A percentile compares a stretch with the other conserved stretches of the same genome.
Evolutionary conservation across 2,113 vertebrate genomes (phyloP).

Genomic region (Dissostichus mawsoni): DNA sequence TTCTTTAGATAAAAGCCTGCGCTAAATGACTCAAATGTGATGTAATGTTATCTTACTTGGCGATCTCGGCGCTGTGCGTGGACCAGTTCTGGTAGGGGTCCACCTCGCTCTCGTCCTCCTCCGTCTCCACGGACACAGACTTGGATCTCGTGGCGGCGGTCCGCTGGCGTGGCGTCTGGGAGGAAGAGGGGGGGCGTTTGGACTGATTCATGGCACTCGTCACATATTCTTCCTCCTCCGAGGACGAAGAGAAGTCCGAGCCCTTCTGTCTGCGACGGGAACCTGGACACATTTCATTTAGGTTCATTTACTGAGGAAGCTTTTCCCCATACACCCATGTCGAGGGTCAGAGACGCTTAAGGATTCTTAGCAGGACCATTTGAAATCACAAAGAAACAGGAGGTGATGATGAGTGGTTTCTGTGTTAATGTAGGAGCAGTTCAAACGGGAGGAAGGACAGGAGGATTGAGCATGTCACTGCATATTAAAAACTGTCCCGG

Average conservation of each 20-base stretch:
- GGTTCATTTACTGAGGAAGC: neutral
- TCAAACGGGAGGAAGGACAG: neutral
- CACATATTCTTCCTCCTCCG: conserved; percentile 94
- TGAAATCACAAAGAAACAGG: neutral
- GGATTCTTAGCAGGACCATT: neutral
- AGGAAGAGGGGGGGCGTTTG: conserved; percentile 84
- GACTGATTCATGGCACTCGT: conserved; percentile 86
- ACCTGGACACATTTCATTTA: conserved; percentile 75
- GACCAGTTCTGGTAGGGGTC: conserved; percentile 92
- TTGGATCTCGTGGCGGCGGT: conserved; percentile 75
- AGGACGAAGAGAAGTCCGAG: conserved; percentile 94
- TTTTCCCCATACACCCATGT: neutral
- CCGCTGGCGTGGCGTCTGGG: conserved; percentile 83
- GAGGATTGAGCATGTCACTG: too few species aligned
- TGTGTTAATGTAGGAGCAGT: too few species aligned
- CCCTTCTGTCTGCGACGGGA: conserved; percentile 88
- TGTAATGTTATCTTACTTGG: conserved; percentile 75
- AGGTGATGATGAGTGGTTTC: too few species aligned
- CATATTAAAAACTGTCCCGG: neutral
- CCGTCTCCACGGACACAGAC: conserved; percentile 83
- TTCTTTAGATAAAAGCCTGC: too few species aligned
- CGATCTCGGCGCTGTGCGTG: conserved; percentile 94
- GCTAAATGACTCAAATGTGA: too few species aligned
- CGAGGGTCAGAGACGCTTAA: too few species aligned
- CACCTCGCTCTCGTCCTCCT: conserved; percentile 88